Evolutionary conservation across 2,113 vertebrate genomes (phyloP), one percentile per base, ranked within the genome.

Genomic region (Paracanthobrama guichenoti): DNA sequence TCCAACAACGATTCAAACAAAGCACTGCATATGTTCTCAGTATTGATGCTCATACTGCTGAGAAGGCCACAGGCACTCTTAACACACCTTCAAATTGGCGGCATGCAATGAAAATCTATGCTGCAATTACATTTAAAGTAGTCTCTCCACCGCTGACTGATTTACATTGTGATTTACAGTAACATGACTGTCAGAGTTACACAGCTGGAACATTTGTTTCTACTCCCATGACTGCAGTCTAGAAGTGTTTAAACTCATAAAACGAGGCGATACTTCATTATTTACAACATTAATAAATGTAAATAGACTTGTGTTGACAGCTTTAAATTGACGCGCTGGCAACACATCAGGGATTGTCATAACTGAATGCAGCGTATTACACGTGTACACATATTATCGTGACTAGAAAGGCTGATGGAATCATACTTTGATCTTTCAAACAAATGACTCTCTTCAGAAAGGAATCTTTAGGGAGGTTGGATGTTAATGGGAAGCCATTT

Each of bases 291-390:
- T 86, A 86, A 88, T 88, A 89, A 88, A 79, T 80, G 85, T 66
- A 82, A 86, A 89, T 77, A 84, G 66, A 89, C 87, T 84, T 81
- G 84, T 86, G 81, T 81, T 86, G 84, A 90, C 89, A 74, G 81
- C 83, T 89, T 74, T 59, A 78, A 77, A 85, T 88, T 77, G 8
- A 79, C 69, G 12, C 20, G 4, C 35, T 64, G 59, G 42, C 16
- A 79, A n/a, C 14, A 20, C 22, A 16, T 44, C 31, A n/a, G 75
- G 50, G 50, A 55, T 72, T 42, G 57, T 44, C 76, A 79, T 3
- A 64, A 64, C 53, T 48, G 6, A 81, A 81, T 71, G 60, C 77
- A 79, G 79, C 13, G 57, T 20, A 5, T 85, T 85, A 67, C 71
- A 71, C 50, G 35, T 39, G 84, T 72, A 24, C 85, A 10, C 22